These are phyloP conservation scores for Drosophila gaucha DNA, from an alignment of 2,888 invertebrate species.

Conservation along the genomic window DNA sequence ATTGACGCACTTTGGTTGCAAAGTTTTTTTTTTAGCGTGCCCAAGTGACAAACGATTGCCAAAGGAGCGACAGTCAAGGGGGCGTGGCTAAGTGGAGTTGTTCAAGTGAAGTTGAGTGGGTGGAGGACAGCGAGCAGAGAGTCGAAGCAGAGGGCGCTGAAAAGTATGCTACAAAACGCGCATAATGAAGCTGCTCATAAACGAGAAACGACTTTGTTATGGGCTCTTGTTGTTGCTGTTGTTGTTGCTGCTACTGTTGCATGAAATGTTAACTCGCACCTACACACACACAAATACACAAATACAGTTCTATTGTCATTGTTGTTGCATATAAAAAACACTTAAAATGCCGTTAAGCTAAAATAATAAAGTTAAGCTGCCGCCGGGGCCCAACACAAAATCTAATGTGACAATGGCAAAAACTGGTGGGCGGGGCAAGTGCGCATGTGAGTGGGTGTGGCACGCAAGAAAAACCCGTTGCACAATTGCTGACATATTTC, in stretches of 20 bases:
- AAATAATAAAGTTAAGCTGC: constrained; percentile 78
- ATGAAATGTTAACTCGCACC: constrained; percentile 70
- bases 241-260: constrained; percentile 19
- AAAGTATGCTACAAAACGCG: constrained; percentile 71
- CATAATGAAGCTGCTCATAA: constrained; percentile 76
- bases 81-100: constrained; percentile 7
- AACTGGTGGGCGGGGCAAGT: background rate
- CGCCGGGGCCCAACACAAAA: constrained; percentile 70
- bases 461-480: constrained; percentile 43
- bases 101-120: constrained; percentile 4
- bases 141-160: constrained; percentile 4
- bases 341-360: constrained; percentile 79
- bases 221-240: constrained; percentile 15
- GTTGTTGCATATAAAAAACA: constrained; percentile 72
- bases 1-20: constrained; percentile 63
- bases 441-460: constrained; percentile 8
- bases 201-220: constrained; percentile 50
- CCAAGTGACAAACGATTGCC: constrained; percentile 43
- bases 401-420: constrained; percentile 73
- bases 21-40: constrained; percentile 57
- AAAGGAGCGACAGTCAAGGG: constrained; percentile 1
- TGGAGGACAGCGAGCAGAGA: too few relatives aligned
- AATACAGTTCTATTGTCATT: constrained; percentile 7
- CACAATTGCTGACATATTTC: constrained; percentile 76
- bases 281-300: constrained; percentile 30